Evolutionary conservation across 2,113 vertebrate genomes (phyloP).

Genomic region (Eolophus roseicapilla): DNA sequence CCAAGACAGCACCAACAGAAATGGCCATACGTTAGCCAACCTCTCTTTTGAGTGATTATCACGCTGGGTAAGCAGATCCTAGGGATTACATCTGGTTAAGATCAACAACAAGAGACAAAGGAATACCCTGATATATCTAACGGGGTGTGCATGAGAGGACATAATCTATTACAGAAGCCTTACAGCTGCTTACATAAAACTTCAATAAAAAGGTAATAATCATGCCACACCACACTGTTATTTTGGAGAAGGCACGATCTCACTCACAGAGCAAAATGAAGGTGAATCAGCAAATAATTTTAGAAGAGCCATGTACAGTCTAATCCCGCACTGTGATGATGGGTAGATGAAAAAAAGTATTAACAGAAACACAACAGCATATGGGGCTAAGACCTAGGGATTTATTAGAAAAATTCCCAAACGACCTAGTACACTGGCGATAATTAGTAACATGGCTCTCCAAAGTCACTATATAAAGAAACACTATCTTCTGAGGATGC

Average conservation of each 20-base stretch:
- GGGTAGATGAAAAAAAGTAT: not conserved
- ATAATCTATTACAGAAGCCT: not conserved
- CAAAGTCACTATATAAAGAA: not conserved
- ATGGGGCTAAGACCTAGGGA: not conserved
- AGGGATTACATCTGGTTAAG: constrained; percentile 1
- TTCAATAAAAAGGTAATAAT: not conserved
- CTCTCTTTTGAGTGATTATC: not conserved
- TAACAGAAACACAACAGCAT: not conserved
- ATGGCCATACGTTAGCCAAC: not conserved
- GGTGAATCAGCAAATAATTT: constrained; percentile 1
- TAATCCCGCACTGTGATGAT: not conserved
- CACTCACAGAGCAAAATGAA: not conserved
- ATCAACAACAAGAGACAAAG: constrained; percentile 5
- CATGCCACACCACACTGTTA: not conserved
- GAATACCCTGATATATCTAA: not conserved
- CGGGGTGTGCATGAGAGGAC: not conserved
- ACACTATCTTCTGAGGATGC: not conserved
- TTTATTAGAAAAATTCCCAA: not conserved
- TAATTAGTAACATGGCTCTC: not conserved
- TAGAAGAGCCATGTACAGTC: not conserved
- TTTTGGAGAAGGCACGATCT: not conserved
- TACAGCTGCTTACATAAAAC: not conserved
- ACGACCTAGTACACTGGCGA: not conserved
- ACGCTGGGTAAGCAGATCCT: not conserved
- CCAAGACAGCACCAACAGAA: not conserved